Evolutionary conservation across 1,140 invertebrate genomes (phyloP), one percentile per base, ranked within the genome.

Genomic region (Calliphora vicina): DNA sequence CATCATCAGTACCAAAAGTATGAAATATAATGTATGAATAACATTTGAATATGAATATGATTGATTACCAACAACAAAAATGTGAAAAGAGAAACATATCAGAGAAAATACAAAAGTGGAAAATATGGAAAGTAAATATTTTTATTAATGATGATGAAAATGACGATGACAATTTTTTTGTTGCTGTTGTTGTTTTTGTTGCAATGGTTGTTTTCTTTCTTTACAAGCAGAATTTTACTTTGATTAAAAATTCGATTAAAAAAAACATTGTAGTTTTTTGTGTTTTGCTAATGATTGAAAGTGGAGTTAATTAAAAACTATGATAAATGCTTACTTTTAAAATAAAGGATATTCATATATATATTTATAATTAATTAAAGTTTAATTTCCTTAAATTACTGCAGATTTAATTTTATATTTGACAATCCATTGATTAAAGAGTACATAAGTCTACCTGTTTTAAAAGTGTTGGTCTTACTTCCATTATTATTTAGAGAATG

Each of bases 81-180:
- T 67, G 50, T n/a, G 15, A 67, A 67, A 67, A 67, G 29, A 15
- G 74, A 78, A 43, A 43, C 74, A 35, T 42, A 35, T 35, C 35
- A 35, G 35, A 35, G 35, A 5, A 35, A 35, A 35, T 29, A 5
- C 35, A 29, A 43, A 42, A 25, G 10, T 8, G 1, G 20, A 20
- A 23, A 29, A 76, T 35, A 76, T 78, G 74, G 12, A 23, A 78
- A 78, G 74, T 78, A 78, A 78, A 78, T 45, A 45, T 45, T 78
- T 78, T 43, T 78, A 78, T 78, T 78, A 78, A 78, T 78, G 74
- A 78, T 78, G 74, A 43, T 43, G 35, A 78, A n/a, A n/a, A 57
- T 57, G 15, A n/a, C 12, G 0, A n/a, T 57, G 50, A 57, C 50
- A 57, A n/a, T n/a, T n/a, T n/a, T 5, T 17, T 17, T 57, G 5